Conservation (phyloP, 2,113 vertebrate genomes). For the Sylvilagus bachmani region DNA sequence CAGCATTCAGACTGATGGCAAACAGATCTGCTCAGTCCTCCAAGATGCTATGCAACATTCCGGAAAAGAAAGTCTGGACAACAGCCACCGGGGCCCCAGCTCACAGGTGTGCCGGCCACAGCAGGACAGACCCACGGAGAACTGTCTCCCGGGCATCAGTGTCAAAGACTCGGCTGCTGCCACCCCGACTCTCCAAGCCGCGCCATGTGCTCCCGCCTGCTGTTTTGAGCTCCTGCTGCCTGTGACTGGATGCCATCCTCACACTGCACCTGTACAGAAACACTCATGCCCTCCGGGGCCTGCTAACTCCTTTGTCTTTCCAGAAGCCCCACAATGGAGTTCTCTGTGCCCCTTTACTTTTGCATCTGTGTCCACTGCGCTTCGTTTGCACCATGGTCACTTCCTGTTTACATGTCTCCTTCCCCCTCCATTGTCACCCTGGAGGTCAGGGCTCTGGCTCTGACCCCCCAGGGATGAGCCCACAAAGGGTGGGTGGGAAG, state of each 20-base stretch:
- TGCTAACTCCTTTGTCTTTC: background rate
- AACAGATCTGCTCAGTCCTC: background rate
- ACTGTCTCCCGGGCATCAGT: background rate
- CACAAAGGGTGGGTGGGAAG: background rate
- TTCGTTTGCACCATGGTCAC: background rate
- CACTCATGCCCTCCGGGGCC: no score
- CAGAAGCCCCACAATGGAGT: background rate
- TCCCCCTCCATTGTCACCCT: background rate
- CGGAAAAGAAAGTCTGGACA: background rate
- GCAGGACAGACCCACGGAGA: background rate
- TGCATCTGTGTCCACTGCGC: background rate
- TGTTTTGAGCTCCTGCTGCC: background rate
- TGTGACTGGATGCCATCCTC: background rate
- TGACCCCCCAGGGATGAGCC: background rate
- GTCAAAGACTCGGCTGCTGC: background rate
- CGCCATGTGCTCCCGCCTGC: fast-evolving
- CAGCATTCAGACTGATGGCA: background rate
- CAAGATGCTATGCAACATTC: background rate
- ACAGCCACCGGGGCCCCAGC: background rate
- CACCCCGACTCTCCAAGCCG: background rate
- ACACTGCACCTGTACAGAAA: background rate
- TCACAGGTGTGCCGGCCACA: background rate
- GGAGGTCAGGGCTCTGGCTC: background rate
- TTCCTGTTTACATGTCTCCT: background rate
- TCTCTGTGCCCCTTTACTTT: background rate